Evolutionary conservation across 35 echinoderm and acorn worm species (phyloP), one percentile per base, ranked within the genome.

Genomic region (Lytechinus variegatus): DNA sequence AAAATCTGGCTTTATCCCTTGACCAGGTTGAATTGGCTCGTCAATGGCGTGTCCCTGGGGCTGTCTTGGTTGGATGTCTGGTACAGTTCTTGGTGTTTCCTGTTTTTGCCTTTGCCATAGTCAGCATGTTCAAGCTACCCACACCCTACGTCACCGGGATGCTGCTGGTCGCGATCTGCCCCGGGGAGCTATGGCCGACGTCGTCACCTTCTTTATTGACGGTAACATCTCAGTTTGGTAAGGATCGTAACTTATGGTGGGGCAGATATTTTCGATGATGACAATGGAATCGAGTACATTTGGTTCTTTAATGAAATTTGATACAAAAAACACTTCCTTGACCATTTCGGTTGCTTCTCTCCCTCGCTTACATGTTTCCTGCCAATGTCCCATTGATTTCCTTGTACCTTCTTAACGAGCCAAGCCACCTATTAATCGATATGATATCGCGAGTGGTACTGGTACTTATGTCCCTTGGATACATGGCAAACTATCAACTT

Each of bases 141-240:
- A n/a, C 27, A 90, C 61, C 95, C 56, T 95, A 90, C 54, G 86
- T 54, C 53, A 55, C 87, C 12, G 95, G 95, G 9, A 90, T 95
- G 33, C 27, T 95, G 12, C 89, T 95, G 19, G 87, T 95, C n/a
- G 95, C 52, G 3, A 90, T 79, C 61, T 91, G 86, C 54, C 95
- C 95, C 53, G 95, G 95, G 9, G 87, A 58, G 89, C 95, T 14
- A 55, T 95, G 87, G 56, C 95, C 4, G 58, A 27, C 9, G n/a
- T 95, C 10, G 87, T 95, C 14, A 95, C 95, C 24, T 95, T 90
- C 89, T 95, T 95, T 21, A 72, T 95, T 54, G 95, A 95, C 52
- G 95, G 95, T 4, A 90, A 91, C 56, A 33, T 95, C 33, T 89
- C 86, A 33, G 52, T 95, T n/a, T 89, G 95, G 95, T 95, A 44